These are phyloP conservation scores for Tetranychus cinnabarinus DNA, from an alignment of 1,140 invertebrate genomes.

Conservation along the genomic window DNA sequence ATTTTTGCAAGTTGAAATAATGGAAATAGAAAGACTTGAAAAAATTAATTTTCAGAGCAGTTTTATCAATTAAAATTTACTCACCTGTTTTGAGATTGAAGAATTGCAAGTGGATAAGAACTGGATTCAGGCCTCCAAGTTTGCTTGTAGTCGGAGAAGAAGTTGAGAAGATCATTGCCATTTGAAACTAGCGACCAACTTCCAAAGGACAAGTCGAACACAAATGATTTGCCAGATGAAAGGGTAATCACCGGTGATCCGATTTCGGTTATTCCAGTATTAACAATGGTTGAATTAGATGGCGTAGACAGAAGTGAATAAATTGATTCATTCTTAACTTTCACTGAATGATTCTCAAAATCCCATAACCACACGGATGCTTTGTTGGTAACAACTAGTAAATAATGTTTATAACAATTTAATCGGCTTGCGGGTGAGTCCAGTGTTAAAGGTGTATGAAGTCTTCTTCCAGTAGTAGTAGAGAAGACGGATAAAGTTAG, in stretches of 20 bases:
- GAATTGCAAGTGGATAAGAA: not conserved
- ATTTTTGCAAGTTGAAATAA: no score
- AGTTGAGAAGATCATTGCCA: constrained; percentile 18
- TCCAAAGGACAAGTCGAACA: constrained; percentile 34
- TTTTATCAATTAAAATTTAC: not conserved
- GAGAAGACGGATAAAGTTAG: constrained; percentile 36
- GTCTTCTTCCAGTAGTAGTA: constrained; percentile 26
- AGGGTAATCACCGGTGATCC: constrained; percentile 37
- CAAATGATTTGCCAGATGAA: constrained; percentile 38
- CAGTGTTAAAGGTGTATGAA: constrained; percentile 36
- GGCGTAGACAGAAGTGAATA: constrained; percentile 16
- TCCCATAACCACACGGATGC: constrained; percentile 16
- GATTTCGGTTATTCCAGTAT: constrained; percentile 31
- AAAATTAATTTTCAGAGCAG: not conserved
- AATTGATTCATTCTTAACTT: constrained; percentile 20
- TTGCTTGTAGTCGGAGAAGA: constrained; percentile 20
- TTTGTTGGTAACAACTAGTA: constrained; percentile 19
- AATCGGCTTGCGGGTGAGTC: constrained; percentile 23
- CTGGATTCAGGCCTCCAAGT: not conserved
- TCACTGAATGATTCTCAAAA: constrained; percentile 12
- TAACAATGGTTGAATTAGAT: constrained; percentile 22
- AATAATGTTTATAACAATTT: constrained; percentile 14
- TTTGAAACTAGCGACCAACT: constrained; percentile 28
- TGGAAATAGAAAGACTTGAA: not conserved
- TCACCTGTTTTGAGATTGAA: constrained; percentile 7